Base-by-base conservation (phyloP, 2,888 invertebrate genomes). In the Malthinus flaveolus region DNA sequence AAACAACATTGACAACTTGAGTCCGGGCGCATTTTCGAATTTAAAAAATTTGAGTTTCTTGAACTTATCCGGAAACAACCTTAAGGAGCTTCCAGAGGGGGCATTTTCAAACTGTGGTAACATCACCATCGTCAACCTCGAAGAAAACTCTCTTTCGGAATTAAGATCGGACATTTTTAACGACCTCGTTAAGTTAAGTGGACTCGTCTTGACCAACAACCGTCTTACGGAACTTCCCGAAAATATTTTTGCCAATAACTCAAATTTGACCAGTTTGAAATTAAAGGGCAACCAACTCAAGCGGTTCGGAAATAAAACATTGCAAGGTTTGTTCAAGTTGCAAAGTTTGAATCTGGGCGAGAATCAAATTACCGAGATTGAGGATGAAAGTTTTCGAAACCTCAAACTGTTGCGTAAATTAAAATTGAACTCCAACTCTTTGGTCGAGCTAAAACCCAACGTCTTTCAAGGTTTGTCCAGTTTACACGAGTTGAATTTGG, bases 351-450 rank as follows among this genome's bases (percentile, higher is more conserved):
- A 51, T 32, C 33, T 51, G 33, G 42, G 50, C 7, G 33, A 42
- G 7, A 51, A 51, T 39, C 39, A 42, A 39, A 42, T 51, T 12
- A 42, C 66, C 50, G 55, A 60, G 9, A 60, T 68, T 12, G 56
- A 58, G 7, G 56, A 61, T 37, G 52, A 56, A 11, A 58, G 59
- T 2, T 67, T 68, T 33, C 47, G 46, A 11, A 58, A 62, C 13
- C 42, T 67, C 11, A 33, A 42, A 9, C 57, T 56, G 7, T 45
- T 68, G 11, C 51, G 61, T 36, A 59, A 62, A 46, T 37, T 68
- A 32, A 66, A 65, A 45, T 57, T 68, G 8, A 61, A 49, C 44
- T 65, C 67, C 39, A 67, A 67, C 39, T 50, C 45, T 11, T 56
- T 64, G 32, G 23, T 46, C 7, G 51, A 7, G 1, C 34, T 68